Conservation (phyloP, 2,113 vertebrate genomes). For the Chrysochloris asiatica region DNA sequence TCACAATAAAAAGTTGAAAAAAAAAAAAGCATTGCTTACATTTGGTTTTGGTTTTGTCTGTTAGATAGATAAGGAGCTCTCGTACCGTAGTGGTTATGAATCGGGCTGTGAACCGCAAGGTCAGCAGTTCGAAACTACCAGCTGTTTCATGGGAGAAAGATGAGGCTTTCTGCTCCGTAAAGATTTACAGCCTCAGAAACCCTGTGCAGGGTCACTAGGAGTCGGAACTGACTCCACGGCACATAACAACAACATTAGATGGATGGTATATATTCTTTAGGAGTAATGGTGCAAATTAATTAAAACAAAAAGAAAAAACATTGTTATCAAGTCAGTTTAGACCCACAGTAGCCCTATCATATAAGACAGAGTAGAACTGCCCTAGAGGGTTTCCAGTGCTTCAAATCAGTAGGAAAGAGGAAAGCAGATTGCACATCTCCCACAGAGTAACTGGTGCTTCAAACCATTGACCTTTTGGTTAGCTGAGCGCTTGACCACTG, state of each 20-base stretch:
- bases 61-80: too few species aligned
- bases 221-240: too few species aligned
- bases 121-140: too few species aligned
- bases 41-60: neutral
- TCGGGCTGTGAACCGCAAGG: too few species aligned
- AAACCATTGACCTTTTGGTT: neutral
- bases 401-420: too few species aligned
- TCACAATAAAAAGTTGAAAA: too few species aligned
- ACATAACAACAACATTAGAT: too few species aligned
- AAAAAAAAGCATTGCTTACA: constrained; percentile 6
- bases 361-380: neutral
- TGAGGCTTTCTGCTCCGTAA: too few species aligned
- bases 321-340: neutral
- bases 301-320: neutral
- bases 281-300: neutral
- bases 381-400: neutral
- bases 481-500: neutral
- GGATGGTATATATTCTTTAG: constrained; percentile 28
- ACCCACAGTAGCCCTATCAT: neutral
- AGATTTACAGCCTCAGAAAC: too few species aligned
- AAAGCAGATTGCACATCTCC: neutral
- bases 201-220: too few species aligned
- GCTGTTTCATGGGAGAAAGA: too few species aligned
- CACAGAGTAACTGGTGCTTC: neutral
- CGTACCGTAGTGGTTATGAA: too few species aligned